Base-by-base conservation (phyloP, 2,888 invertebrate genomes). In the Idaea biselata region DNA sequence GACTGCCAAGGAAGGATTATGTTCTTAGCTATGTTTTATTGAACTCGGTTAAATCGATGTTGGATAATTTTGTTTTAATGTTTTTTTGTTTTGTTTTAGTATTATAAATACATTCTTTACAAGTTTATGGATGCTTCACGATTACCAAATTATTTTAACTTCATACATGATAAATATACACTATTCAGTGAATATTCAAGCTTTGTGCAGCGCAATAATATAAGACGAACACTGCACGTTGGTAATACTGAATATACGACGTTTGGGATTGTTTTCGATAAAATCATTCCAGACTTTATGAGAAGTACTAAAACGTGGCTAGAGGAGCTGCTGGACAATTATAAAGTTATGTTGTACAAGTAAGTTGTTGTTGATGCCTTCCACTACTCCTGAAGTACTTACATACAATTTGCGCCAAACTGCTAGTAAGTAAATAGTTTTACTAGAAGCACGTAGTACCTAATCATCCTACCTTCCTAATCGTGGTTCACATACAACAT, bases 291-390 rank as follows among this genome's bases (percentile, higher is more conserved):
- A 0, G 94, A 94, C 73, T 93, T 94, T 68, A 93, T 94, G 93
- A 86, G 84, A 14, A 94, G 94, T 18, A 94, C 94, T 1, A 94
- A 94, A 74, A 82, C 83, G 65, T 93, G 93, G 93, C 82, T 94
- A 0, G 93, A 93, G 68, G 93, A 93, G 63, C 74, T 94, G 5
- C 72, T 94, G 16, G 93, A 94, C 66, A 89, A 93, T 69, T 94
- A 93, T 68, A 83, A 74, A 74, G 94, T 95, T 56, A 87, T 95
- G 91, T 84, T 94, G 60, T 95, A 95, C 82, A 94, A 93, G 87
- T 95, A 89, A 75, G 90, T 83, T 14, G 31, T 8, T 31, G 14
- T 2, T 7, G 7, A 32, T 8, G 44, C 8, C 44, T 14, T 11
- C 11, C 44, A 25, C 44, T 44, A n/a, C n/a, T n/a, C n/a, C n/a